A percentile compares a stretch with the other conserved stretches of the same genome.
Evolutionary conservation across 1,140 invertebrate species (phyloP).

Genomic region (Hyphantria cunea): DNA sequence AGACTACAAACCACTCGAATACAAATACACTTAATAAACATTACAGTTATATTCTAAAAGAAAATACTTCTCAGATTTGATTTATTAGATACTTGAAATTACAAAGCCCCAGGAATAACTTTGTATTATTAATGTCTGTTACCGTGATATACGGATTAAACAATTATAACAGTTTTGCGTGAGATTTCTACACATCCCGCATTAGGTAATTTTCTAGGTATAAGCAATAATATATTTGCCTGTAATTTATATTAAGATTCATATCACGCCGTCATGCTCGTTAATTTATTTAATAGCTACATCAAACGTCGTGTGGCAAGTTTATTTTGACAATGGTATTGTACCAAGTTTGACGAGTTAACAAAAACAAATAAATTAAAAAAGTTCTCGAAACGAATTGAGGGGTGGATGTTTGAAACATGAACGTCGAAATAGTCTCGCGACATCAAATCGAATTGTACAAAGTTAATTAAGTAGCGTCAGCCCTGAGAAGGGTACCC

Average conservation of each 20-base stretch:
- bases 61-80: no score
- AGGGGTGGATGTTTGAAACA: conserved; percentile 42
- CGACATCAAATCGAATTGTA: conserved; percentile 62
- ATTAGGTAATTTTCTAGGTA: no score
- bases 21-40: background rate
- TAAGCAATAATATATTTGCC: no score
- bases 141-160: background rate
- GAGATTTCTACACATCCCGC: background rate
- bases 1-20: no score
- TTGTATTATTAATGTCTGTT: background rate
- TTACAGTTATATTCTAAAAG: background rate
- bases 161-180: background rate
- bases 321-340: background rate
- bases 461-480: conserved; percentile 68
- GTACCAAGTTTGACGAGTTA: conserved; percentile 4
- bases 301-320: no score
- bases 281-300: background rate
- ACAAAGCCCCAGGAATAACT: background rate
- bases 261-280: background rate
- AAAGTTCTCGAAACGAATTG: conserved; percentile 22
- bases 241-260: no score
- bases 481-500: conserved; percentile 58
- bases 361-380: conserved; percentile 30
- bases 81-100: background rate
- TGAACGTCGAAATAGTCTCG: conserved; percentile 63